phyloP scores from a whole-genome alignment of 2,113 vertebrate genomes.

The Ailuropoda melanoleuca region DNA sequence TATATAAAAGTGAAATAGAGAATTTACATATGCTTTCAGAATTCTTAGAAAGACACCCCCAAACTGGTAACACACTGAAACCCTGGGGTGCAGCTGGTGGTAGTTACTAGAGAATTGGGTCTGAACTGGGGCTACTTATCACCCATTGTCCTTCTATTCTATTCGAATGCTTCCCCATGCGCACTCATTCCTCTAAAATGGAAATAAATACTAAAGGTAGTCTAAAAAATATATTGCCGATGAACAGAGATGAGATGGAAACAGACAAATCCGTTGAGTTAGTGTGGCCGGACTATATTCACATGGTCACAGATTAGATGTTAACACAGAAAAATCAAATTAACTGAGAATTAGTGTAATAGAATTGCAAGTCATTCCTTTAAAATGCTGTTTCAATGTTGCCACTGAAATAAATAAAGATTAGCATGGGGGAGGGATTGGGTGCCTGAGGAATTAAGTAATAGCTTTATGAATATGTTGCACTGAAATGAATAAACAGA shows the following conservation, averaged over 20 bases:
- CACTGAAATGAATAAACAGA: background rate
- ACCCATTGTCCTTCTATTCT: background rate
- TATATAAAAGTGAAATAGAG: background rate
- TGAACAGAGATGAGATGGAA: background rate
- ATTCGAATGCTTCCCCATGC: background rate
- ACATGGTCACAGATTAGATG: background rate
- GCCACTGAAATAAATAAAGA: constrained; percentile 30
- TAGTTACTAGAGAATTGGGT: background rate
- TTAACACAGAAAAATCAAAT: background rate
- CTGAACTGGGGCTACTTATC: background rate
- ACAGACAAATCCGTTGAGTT: background rate
- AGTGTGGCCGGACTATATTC: background rate
- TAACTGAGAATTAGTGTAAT: background rate
- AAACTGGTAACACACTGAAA: background rate
- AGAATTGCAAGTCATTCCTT: background rate
- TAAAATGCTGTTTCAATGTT: constrained; percentile 1
- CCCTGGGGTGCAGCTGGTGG: background rate
- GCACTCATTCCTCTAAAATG: background rate
- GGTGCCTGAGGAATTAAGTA: background rate
- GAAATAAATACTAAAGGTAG: background rate
- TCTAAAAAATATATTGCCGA: background rate
- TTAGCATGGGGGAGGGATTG: background rate
- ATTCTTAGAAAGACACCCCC: background rate
- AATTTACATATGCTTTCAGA: background rate
- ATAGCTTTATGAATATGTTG: background rate